Evolutionary conservation across 2,888 invertebrate genomes (phyloP).

Genomic region (Tetranychus piercei): DNA sequence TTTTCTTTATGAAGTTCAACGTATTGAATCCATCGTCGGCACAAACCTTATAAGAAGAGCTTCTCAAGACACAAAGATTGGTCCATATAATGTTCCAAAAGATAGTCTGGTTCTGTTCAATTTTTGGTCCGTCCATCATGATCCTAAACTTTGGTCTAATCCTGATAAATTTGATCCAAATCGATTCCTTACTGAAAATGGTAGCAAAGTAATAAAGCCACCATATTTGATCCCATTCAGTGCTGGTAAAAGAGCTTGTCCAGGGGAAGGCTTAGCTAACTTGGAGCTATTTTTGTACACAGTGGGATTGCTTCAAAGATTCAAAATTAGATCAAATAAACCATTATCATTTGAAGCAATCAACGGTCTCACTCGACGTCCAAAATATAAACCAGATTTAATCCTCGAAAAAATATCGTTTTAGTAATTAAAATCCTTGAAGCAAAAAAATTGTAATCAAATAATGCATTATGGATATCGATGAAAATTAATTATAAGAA

Average conservation of each 20-base stretch:
- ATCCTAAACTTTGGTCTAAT: neutral
- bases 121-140: neutral
- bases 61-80: neutral
- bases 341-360: too few species aligned
- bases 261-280: slow-evolving; percentile 13
- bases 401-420: too few species aligned
- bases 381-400: too few species aligned
- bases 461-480: too few species aligned
- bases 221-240: slow-evolving; percentile 12
- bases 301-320: neutral
- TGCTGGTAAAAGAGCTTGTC: slow-evolving; percentile 12
- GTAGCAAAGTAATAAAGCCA: neutral
- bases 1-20: neutral
- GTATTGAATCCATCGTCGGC: neutral
- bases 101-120: slow-evolving; percentile 7
- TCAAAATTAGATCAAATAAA: too few species aligned
- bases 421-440: too few species aligned
- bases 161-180: slow-evolving; percentile 14
- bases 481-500: too few species aligned
- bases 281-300: neutral
- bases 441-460: too few species aligned
- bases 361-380: too few species aligned
- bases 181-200: slow-evolving; percentile 6
- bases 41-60: neutral
- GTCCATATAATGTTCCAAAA: neutral